phyloP scores from a whole-genome alignment of 2,797 vertebrate genomes.

The Coilia nasus region DNA sequence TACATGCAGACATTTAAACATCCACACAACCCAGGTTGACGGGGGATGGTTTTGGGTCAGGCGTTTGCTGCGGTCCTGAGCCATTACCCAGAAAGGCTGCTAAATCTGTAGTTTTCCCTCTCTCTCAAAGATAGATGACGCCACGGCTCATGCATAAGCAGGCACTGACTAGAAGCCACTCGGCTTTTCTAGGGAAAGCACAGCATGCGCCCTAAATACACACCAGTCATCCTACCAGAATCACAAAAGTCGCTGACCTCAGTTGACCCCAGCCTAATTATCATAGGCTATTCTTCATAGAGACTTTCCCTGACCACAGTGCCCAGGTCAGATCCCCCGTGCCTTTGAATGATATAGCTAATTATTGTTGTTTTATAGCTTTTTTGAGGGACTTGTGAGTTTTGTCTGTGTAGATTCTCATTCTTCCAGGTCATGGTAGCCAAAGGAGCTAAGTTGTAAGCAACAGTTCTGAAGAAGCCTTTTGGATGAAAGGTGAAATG shows the following conservation, averaged over 20 bases:
- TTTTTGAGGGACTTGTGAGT: too few species aligned
- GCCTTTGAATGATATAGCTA: neutral
- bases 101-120: neutral
- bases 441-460: too few species aligned
- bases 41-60: neutral
- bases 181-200: neutral
- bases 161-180: neutral
- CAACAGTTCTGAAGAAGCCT: too few species aligned
- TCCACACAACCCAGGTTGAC: neutral
- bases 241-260: neutral
- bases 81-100: neutral
- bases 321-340: neutral
- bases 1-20: neutral
- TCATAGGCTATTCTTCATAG: neutral
- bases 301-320: neutral
- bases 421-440: too few species aligned
- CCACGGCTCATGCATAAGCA: neutral
- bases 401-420: too few species aligned
- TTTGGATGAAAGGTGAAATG: too few species aligned
- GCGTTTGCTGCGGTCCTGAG: neutral
- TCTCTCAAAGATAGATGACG: neutral
- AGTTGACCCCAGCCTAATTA: neutral
- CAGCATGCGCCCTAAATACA: neutral
- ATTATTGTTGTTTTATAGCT: too few species aligned
- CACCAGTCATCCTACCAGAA: neutral